A percentile compares a stretch with the other conserved stretches of the same genome.
These are phyloP conservation scores for Creontiades dilutus DNA, from an alignment of 2,888 invertebrate genomes.

Conservation along the genomic window DNA sequence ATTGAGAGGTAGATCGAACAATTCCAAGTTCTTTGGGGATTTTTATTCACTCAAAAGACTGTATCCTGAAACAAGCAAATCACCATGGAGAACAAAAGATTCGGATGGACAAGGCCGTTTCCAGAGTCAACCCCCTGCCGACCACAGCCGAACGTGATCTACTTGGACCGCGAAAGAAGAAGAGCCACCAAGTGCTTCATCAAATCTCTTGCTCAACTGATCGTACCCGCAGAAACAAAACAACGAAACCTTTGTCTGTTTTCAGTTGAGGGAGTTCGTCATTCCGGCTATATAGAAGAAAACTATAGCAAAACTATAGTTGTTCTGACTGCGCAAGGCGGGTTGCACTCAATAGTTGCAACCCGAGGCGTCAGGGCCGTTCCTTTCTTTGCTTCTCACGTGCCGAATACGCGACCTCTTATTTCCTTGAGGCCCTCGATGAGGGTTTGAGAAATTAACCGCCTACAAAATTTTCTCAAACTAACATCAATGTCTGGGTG, in stretches of 20 bases:
- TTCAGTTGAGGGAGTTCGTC: background rate
- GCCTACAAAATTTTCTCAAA: background rate
- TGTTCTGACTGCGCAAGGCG: slow-evolving; percentile 6
- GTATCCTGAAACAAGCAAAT: background rate
- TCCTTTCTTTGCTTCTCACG: slow-evolving; percentile 30
- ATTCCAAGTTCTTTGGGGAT: background rate
- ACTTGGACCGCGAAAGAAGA: slow-evolving; percentile 36
- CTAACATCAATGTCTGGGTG: background rate
- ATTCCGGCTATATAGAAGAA: background rate
- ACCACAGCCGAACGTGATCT: slow-evolving; percentile 16
- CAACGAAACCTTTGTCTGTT: background rate
- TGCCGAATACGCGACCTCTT: background rate
- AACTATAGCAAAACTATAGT: slow-evolving; percentile 24
- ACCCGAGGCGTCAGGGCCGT: slow-evolving; percentile 1
- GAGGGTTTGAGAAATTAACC: slow-evolving; percentile 3
- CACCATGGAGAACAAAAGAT: slow-evolving; percentile 2
- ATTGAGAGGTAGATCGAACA: background rate
- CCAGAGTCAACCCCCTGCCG: slow-evolving; percentile 14
- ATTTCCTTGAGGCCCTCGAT: background rate
- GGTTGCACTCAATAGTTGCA: slow-evolving; percentile 14
- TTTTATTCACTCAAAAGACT: background rate
- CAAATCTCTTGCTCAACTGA: slow-evolving; percentile 32
- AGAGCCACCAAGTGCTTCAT: background rate
- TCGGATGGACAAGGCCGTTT: background rate
- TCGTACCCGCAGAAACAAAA: slow-evolving; percentile 23